These are phyloP conservation scores for Pangasius mekongensis DNA, from an alignment of 2,797 vertebrate genomes.

Conservation along the genomic window DNA sequence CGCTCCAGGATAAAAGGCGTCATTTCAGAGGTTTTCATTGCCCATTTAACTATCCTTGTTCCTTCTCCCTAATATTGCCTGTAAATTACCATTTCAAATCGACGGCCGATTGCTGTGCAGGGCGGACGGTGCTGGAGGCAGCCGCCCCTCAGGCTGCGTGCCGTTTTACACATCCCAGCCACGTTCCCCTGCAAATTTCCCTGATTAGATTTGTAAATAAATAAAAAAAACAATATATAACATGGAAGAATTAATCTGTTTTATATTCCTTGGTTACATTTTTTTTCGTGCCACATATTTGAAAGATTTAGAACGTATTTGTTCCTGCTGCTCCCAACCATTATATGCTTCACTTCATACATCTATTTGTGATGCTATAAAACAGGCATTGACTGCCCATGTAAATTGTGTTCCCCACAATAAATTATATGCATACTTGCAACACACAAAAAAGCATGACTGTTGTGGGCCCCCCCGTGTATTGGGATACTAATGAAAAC, in stretches of 20 bases:
- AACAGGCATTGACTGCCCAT: constrained; percentile 99
- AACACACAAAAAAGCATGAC: constrained; percentile 90
- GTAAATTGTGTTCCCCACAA: constrained; percentile 99
- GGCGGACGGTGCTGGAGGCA: constrained; percentile 13
- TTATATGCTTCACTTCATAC: constrained; percentile 99
- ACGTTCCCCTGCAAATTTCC: constrained; percentile 82
- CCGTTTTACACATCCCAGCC: constrained; percentile 69
- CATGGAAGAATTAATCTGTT: constrained; percentile 96
- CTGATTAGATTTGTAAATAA: constrained; percentile 97
- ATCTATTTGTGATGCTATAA: constrained; percentile 99
- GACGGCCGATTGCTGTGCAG: constrained; percentile 49
- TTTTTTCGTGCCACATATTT: constrained; percentile 91
- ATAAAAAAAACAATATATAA: constrained; percentile 90
- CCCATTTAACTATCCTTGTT: constrained; percentile 64
- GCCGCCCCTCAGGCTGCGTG: constrained; percentile 38
- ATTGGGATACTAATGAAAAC: constrained; percentile 91
- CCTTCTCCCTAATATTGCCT: constrained; percentile 58
- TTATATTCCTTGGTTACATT: constrained; percentile 99
- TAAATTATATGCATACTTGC: constrained; percentile 99
- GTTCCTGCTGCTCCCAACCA: constrained; percentile 94
- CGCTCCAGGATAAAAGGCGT: constrained; percentile 59
- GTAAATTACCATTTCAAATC: constrained; percentile 64
- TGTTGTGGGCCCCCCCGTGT: constrained; percentile 88
- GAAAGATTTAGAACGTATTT: constrained; percentile 99
- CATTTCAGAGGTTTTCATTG: constrained; percentile 64